A percentile compares a stretch with the other conserved stretches of the same genome.
Conservation (phyloP, 1,140 invertebrate genomes). For the Lethocerus indicus region DNA sequence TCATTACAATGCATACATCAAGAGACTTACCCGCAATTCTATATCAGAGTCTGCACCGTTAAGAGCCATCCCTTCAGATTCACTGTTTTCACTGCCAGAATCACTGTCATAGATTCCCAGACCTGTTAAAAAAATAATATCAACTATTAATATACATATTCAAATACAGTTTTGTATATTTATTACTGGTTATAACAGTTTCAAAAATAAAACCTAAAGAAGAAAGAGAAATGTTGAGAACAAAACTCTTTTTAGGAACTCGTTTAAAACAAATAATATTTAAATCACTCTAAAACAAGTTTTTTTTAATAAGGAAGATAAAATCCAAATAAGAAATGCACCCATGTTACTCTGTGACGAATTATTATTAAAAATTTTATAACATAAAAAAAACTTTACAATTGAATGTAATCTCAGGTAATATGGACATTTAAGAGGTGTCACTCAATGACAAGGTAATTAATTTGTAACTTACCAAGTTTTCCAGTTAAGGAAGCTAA, state of each 20-base stretch:
- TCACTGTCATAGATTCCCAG: constrained; percentile 17
- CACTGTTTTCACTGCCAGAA: constrained; percentile 13
- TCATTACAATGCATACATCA: not conserved
- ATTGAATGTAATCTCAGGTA: not conserved
- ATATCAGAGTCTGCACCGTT: constrained; percentile 15
- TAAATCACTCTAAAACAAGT: not conserved
- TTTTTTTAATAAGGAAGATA: not conserved
- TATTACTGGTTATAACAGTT: not conserved
- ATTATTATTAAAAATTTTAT: not conserved
- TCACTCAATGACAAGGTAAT: not conserved
- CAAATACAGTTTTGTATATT: not conserved
- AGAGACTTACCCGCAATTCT: constrained; percentile 14
- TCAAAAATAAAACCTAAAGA: not conserved
- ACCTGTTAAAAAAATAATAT: constrained; percentile 7
- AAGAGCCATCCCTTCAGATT: constrained; percentile 7
- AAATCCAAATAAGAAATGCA: not conserved
- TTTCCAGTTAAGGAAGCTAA: constrained; percentile 45
- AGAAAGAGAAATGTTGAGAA: not conserved
- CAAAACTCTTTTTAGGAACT: not conserved
- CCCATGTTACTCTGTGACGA: not conserved
- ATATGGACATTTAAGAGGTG: not conserved
- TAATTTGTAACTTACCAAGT: constrained; percentile 38
- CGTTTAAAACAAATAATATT: not conserved
- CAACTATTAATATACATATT: not conserved
- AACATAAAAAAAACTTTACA: not conserved